Evolutionary conservation across 2,888 invertebrate genomes (phyloP), one percentile per base, ranked within the genome.

Genomic region (Leistus spinibarbis): DNA sequence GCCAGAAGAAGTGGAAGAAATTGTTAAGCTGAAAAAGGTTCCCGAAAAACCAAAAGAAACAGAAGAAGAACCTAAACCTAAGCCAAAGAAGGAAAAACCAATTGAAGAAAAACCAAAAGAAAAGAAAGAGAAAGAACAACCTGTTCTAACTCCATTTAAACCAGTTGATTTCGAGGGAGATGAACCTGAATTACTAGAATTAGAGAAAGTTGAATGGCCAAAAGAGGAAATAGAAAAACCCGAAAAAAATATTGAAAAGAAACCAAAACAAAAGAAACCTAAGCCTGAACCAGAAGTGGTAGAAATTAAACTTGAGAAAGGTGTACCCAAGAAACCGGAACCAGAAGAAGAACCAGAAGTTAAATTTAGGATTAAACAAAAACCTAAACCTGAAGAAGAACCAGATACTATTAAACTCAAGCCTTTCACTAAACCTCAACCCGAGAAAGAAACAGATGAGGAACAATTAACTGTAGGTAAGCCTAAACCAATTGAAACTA

Each of bases 301-400:
- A 73, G 67, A 85, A 80, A 79, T 84, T 76, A 82, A 83, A 2
- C 66, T 86, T 57, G 80, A 84, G 76, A 83, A 83, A 77, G 86
- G 87, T 67, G 81, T 81, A 78, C 84, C 86, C 0, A 84, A 86
- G 78, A 84, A 85, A 54, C 79, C 81, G n/a, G 85, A 86, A 78
- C 85, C 86, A 54, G 84, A 85, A 63, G 84, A 86, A 78, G 83
- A 83, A 77, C 84, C 85, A 1, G 87, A 86, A 76, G 81, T 86
- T 7, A 86, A 86, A 78, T 85, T 86, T 24, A 80, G 82, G 64
- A 56, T 82, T 83, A 40, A 84, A 85, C 62, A 73, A 54, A 76
- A 71, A 53, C 27, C 63, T 0, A 71, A 67, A 57, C 76, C 77
- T 60, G 76, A 75, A 66, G 77, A 76, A 67, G 75, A 83, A 76